Conservation (phyloP, 1,140 invertebrate species). For the Manduca sexta region DNA sequence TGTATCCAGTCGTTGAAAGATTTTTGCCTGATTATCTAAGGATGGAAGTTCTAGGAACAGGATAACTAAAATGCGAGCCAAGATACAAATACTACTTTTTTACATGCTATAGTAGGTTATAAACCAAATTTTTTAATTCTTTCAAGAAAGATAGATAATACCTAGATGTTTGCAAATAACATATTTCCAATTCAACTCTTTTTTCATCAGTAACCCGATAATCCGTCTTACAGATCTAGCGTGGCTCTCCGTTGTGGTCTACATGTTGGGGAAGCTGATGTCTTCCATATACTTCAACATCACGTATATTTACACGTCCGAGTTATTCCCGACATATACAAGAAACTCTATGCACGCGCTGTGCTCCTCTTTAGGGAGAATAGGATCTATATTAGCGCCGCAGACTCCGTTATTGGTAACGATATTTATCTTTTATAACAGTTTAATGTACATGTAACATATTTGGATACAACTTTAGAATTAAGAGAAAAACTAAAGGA, state of each 20-base stretch:
- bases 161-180: too few species aligned
- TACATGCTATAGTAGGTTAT: too few species aligned
- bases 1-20: too few species aligned
- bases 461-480: not conserved
- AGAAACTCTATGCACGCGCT: conserved; percentile 77
- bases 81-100: too few species aligned
- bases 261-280: conserved; percentile 76
- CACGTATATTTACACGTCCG: conserved; percentile 79
- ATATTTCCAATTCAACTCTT: too few species aligned
- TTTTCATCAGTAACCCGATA: too few species aligned
- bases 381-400: conserved; percentile 78
- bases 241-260: conserved; percentile 41
- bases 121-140: too few species aligned
- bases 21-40: too few species aligned
- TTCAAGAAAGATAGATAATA: too few species aligned
- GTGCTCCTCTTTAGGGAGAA: conserved; percentile 79
- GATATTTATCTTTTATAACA: conserved; percentile 3
- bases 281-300: conserved; percentile 75
- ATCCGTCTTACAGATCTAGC: conserved; percentile 29
- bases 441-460: not conserved
- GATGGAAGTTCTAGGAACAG: too few species aligned
- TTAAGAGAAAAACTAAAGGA: not conserved
- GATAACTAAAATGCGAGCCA: too few species aligned
- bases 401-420: conserved; percentile 74
- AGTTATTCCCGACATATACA: conserved; percentile 80